Conservation (phyloP, 2,797 vertebrate species). For the Coranthus polyacanthus region DNA sequence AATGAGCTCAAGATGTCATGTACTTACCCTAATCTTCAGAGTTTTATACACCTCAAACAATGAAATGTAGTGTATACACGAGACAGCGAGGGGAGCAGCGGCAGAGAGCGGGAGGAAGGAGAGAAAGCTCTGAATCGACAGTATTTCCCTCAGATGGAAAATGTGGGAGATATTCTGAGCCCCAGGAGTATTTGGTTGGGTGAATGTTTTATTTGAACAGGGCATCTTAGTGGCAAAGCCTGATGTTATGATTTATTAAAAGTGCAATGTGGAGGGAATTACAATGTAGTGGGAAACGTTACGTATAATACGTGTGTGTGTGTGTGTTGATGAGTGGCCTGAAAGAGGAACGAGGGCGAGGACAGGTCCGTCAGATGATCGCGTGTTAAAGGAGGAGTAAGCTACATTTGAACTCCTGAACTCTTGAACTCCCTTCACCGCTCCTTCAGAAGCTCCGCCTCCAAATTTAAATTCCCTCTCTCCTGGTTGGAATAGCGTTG, state of each 20-base stretch:
- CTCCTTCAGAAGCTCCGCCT: no score
- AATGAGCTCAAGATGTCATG: conserved; percentile 62
- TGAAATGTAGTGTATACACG: conserved; percentile 52
- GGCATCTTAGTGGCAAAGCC: conserved; percentile 62
- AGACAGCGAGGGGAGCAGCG: conserved; percentile 33
- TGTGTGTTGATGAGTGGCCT: conserved; percentile 51
- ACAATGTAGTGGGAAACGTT: conserved; percentile 40
- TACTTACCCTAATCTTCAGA: conserved; percentile 72
- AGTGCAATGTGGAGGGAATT: conserved; percentile 73
- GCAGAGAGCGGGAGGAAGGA: conserved; percentile 25
- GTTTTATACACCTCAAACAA: conserved; percentile 67
- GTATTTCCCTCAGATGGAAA: conserved; percentile 71
- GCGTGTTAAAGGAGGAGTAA: neutral
- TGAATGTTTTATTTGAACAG: conserved; percentile 76
- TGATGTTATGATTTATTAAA: conserved; percentile 80
- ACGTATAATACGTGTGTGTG: conserved; percentile 17
- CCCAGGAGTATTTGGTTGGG: conserved; percentile 70
- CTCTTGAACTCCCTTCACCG: no score
- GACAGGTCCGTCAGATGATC: conserved; percentile 55
- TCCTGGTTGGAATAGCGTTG: no score
- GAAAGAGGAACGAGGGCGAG: no score
- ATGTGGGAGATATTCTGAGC: conserved; percentile 71
- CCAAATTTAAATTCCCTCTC: no score
- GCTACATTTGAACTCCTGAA: no score
- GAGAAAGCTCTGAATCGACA: conserved; percentile 68